Conservation (phyloP, 2,113 vertebrate species). For the Oncorhynchus keta region DNA sequence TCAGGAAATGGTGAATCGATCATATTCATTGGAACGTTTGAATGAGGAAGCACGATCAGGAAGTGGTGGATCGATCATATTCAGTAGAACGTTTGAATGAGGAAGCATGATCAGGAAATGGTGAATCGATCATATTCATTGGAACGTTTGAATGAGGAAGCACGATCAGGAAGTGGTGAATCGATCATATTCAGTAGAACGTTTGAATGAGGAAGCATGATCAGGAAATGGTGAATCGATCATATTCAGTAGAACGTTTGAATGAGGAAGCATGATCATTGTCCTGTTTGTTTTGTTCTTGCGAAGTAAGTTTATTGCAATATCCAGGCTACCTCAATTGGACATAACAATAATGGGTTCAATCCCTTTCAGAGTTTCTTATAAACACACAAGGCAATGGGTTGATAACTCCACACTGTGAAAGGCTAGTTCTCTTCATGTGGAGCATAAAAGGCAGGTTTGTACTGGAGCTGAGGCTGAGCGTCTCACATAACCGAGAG, state of each 20-base stretch:
- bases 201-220: background rate
- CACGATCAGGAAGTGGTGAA: background rate
- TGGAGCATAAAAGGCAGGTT: background rate
- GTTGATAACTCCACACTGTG: background rate
- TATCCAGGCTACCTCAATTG: no score
- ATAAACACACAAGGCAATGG: background rate
- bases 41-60: background rate
- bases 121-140: background rate
- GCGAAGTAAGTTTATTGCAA: background rate
- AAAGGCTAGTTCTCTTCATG: background rate
- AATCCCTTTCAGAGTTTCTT: background rate
- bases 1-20: background rate
- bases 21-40: background rate
- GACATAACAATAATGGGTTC: no score
- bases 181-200: background rate
- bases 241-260: background rate
- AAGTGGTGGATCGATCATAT: background rate
- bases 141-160: background rate
- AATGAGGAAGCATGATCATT: background rate
- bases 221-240: background rate
- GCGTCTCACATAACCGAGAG: constrained; percentile 7
- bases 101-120: background rate
- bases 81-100: background rate
- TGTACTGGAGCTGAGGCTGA: background rate
- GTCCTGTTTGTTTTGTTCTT: background rate